Conservation (phyloP, 2,888 invertebrate genomes). For the Chrysopilus asiliformis region DNA sequence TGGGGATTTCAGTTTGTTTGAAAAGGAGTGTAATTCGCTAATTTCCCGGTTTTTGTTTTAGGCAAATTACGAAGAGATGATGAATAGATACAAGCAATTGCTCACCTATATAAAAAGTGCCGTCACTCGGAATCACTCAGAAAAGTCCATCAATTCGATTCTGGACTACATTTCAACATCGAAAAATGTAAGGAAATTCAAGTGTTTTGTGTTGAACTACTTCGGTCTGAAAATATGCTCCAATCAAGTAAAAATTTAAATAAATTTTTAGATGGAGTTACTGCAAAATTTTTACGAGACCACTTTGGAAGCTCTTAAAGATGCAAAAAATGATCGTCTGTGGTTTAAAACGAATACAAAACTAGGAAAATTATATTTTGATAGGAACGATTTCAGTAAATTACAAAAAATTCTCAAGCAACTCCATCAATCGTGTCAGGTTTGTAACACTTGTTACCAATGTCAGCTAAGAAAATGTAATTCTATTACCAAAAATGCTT, state of each 20-base stretch:
- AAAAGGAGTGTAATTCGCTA: neutral
- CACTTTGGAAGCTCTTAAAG: conserved; percentile 83
- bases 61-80: conserved; percentile 91
- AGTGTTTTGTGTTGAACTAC: too few species aligned
- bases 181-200: conserved; percentile 89
- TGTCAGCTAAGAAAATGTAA: too few species aligned
- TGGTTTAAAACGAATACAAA: conserved; percentile 99
- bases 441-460: conserved; percentile 28
- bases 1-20: conserved; percentile 33
- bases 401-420: conserved; percentile 94
- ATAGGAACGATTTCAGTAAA: conserved; percentile 86
- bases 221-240: too few species aligned
- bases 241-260: conserved; percentile 4
- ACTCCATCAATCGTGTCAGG: conserved; percentile 92
- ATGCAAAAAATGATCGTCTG: conserved; percentile 95
- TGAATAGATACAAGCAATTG: conserved; percentile 87
- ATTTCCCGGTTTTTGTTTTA: conserved; percentile 32
- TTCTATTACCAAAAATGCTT: conserved; percentile 1
- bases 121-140: conserved; percentile 97
- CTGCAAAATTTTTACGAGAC: conserved; percentile 98
- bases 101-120: conserved; percentile 98
- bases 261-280: conserved; percentile 68
- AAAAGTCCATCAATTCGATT: conserved; percentile 98
- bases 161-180: conserved; percentile 98
- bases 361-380: conserved; percentile 94